phyloP scores from a whole-genome alignment of 2,888 invertebrate genomes.

The Nyleta sp. region DNA sequence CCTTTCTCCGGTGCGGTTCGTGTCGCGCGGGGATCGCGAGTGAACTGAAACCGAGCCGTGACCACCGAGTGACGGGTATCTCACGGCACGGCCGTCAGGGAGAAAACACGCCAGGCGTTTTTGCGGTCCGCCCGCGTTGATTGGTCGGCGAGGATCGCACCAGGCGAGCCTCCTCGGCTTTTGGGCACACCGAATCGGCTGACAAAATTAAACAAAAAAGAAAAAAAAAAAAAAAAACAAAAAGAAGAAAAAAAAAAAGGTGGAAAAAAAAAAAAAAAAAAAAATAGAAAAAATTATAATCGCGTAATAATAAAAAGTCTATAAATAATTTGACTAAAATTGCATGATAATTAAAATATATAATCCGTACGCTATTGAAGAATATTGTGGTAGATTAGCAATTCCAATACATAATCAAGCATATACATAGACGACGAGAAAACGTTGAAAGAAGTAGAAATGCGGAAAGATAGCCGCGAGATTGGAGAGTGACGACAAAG shows the following conservation, averaged over 20 bases:
- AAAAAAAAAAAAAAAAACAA: too few species aligned
- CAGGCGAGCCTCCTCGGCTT: constrained; percentile 41
- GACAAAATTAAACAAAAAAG: too few species aligned
- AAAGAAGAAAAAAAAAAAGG: too few species aligned
- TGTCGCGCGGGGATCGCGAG: constrained; percentile 11
- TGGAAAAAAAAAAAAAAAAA: too few species aligned
- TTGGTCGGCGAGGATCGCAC: constrained; percentile 32
- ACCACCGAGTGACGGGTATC: constrained; percentile 49
- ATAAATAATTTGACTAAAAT: too few species aligned
- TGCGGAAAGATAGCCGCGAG: constrained; percentile 50
- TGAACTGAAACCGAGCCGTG: constrained; percentile 28
- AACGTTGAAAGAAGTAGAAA: constrained; percentile 37
- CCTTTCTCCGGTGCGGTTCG: constrained; percentile 19
- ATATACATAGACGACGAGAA: constrained; percentile 2
- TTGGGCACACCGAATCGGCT: not conserved
- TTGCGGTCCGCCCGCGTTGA: constrained; percentile 1
- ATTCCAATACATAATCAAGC: not conserved
- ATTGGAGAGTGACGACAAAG: constrained; percentile 46
- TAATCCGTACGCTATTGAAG: too few species aligned
- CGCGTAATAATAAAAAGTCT: too few species aligned
- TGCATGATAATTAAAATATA: too few species aligned
- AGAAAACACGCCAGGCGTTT: constrained; percentile 44
- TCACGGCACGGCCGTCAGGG: constrained; percentile 16
- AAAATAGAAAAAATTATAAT: too few species aligned
- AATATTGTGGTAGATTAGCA: too few species aligned